Evolutionary conservation across 92 coral and sea anemone genomes (phyloP), one percentile per base, ranked within the genome.

Genomic region (Zoanthus sociatus): DNA sequence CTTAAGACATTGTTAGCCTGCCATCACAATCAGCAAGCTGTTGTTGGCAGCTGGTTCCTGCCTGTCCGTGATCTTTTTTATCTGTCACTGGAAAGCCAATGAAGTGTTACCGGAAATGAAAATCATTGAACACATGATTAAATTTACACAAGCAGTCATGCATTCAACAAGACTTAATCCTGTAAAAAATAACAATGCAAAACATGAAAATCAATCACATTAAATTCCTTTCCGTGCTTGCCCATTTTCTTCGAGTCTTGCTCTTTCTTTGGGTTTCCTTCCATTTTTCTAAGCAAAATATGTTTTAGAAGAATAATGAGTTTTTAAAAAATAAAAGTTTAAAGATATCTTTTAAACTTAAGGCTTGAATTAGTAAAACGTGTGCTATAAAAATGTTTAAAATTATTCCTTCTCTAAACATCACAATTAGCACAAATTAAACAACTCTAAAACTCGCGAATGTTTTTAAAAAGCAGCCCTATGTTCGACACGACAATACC

Each of bases 61-160:
- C 72, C 72, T 81, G 85, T 81, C 74, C 75, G 85, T 81, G 75
- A 81, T 81, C 75, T 31, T 4, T 81, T 81, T 81, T 75, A 81
- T 47, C 85, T 81, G 85, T 81, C 85, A 81, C 47, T 16, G 32
- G 75, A 66, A 81, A 81, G 85, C 85, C 85, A 81, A 81, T 81
- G 85, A 81, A 64, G 85, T 81, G 85, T 46, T 47, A 81, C 85
- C 85, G 85, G 85, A 81, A 81, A 67, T 45, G 75, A 60, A 81
- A 45, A 3, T 66, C 26, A 16, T 66, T 81, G 85, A 81, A 81
- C 63, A n/a, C 17, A 45, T 63, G 64, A 76, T 63, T 46, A 30
- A 44, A 46, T 54, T 46, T 54, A 1, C 9, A 6, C 60, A 31
- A 54, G 9, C 78, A n/a, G 44, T 48, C 58, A 15, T 60, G 55